Evolutionary conservation across 2,888 invertebrate species (phyloP), one percentile per base, ranked within the genome.

Genomic region (Drosophila kokeensis): DNA sequence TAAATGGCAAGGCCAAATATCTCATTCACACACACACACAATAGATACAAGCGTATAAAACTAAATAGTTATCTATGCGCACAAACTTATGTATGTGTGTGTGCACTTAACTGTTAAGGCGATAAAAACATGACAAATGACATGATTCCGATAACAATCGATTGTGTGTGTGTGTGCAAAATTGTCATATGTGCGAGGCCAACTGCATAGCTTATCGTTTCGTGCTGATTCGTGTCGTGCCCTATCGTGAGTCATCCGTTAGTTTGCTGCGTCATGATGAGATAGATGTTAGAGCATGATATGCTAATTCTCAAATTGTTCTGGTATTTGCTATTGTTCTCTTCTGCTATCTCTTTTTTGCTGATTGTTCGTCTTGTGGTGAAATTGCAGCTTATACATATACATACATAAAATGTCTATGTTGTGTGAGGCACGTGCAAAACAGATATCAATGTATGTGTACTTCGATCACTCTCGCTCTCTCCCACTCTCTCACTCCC

Each of bases 251-350:
- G 57, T 79, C 78, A 79, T 66, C 13, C 29, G n/a, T 57, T 42
- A 59, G 67, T 38, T 30, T 79, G 78, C 72, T 63, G 62, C 72
- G 10, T 79, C 76, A 79, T 36, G 79, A 63, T 79, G 78, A 45
- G 24, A 24, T 45, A 24, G 7, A 78, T 75, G 52, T 74, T 69
- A 53, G 38, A 36, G 24, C 61, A 65, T 68, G 71, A 65, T 68
- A 79, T 79, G 79, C 68, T 64, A 65, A 79, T 79, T 76, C 29
- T 49, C 40, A n/a, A 74, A 79, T 32, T 32, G 6, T 34, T 40
- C 57, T 40, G 11, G 40, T 10, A n/a, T 57, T 68, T 29, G 40
- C 50, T 38, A 54, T 15, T 36, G 7, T 60, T 34, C 18, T 13
- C n/a, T 64, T 38, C 55, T 52, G 57, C 67, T 79, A 52, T 85